Conservation (phyloP, 1,140 invertebrate genomes). For the Geopemphigus sp. region DNA sequence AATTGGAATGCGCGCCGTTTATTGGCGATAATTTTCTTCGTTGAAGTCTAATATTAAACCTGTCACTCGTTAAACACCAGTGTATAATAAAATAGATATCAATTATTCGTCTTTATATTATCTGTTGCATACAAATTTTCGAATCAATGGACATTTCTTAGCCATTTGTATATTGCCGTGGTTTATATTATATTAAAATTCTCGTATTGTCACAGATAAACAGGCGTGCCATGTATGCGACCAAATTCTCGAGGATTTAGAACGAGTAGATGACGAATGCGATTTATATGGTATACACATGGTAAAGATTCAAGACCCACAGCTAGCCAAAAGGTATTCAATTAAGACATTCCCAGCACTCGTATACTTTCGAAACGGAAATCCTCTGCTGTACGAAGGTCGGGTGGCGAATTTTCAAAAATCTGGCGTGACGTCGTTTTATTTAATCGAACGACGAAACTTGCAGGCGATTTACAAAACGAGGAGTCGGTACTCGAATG, state of each 20-base stretch:
- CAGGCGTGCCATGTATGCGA: constrained; percentile 90
- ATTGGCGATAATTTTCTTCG: too few relatives aligned
- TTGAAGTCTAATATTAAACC: too few relatives aligned
- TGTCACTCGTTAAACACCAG: too few relatives aligned
- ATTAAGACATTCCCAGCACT: constrained; percentile 93
- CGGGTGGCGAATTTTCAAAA: constrained; percentile 44
- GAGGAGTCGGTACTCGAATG: constrained; percentile 88
- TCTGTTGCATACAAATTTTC: too few relatives aligned
- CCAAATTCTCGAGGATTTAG: constrained; percentile 82
- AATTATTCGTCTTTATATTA: too few relatives aligned
- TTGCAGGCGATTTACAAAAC: constrained; percentile 79
- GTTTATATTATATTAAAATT: too few relatives aligned
- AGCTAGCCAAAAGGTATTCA: constrained; percentile 86
- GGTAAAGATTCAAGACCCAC: constrained; percentile 90
- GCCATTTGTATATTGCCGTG: too few relatives aligned
- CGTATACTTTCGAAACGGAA: constrained; percentile 90
- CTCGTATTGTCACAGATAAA: constrained; percentile 68
- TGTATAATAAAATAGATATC: too few relatives aligned
- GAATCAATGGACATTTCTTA: too few relatives aligned
- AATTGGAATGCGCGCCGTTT: too few relatives aligned
- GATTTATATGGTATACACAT: constrained; percentile 91
- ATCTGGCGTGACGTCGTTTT: too few relatives aligned
- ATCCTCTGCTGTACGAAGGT: constrained; percentile 87
- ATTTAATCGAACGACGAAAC: neutral
- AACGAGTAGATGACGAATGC: constrained; percentile 89